Evolutionary conservation across 2,888 invertebrate genomes (phyloP).

Genomic region (Salticus scenicus): DNA sequence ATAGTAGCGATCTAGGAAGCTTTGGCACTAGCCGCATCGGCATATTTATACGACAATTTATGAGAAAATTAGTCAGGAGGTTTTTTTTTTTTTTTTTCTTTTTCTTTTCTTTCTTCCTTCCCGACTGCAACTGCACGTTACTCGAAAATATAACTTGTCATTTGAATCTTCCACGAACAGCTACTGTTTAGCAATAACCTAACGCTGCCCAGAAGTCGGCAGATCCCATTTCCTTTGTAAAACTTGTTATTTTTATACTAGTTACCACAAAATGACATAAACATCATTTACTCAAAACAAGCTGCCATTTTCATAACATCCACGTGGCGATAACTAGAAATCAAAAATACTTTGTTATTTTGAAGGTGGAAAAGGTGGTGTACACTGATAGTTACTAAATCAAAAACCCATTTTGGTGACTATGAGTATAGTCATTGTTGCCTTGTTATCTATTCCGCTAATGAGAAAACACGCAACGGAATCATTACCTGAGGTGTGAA

Average conservation of each 20-base stretch:
- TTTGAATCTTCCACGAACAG: background rate
- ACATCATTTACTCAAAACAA: background rate
- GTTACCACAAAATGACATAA: background rate
- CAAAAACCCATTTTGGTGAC: background rate
- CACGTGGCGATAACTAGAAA: background rate
- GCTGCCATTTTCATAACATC: background rate
- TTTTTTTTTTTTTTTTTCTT: too few species aligned
- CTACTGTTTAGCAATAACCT: background rate
- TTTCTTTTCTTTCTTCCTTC: too few species aligned
- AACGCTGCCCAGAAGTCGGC: background rate
- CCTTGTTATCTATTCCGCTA: background rate
- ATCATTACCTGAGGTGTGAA: slow-evolving; percentile 3
- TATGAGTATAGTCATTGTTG: background rate
- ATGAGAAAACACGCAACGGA: background rate
- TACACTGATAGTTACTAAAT: background rate
- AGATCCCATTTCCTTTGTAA: too few species aligned
- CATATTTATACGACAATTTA: too few species aligned
- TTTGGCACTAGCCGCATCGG: too few species aligned
- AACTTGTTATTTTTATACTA: background rate
- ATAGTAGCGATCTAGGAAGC: too few species aligned
- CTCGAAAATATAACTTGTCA: too few species aligned
- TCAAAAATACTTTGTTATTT: background rate
- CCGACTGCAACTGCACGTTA: too few species aligned
- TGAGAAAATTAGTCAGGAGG: too few species aligned
- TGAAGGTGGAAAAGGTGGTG: background rate